phyloP scores from a whole-genome alignment of 1,140 invertebrate genomes.

The Caenorhabditis elegans region DNA sequence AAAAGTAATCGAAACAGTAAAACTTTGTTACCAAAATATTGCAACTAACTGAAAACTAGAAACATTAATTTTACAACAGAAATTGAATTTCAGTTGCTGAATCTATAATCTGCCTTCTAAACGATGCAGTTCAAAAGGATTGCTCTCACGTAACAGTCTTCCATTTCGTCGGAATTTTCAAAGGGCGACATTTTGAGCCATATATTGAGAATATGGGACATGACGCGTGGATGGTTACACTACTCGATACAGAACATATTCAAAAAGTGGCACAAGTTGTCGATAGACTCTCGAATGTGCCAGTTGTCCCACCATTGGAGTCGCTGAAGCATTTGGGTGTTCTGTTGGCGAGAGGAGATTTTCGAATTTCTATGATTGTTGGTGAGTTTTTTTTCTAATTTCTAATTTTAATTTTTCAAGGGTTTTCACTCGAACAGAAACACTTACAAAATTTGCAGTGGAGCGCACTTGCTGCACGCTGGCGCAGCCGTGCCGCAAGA shows the following conservation, averaged over 20 bases:
- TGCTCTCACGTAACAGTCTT: slow-evolving; percentile 37
- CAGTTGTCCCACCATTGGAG: slow-evolving; percentile 48
- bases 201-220: slow-evolving; percentile 50
- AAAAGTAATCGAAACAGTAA: too few relatives aligned
- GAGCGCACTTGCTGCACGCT: too few relatives aligned
- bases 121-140: slow-evolving; percentile 33
- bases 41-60: too few relatives aligned
- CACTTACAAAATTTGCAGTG: too few relatives aligned
- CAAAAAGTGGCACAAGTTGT: slow-evolving; percentile 41
- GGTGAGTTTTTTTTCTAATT: slow-evolving; percentile 39
- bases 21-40: too few relatives aligned
- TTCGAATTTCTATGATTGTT: slow-evolving; percentile 21
- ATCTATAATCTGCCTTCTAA: slow-evolving; percentile 37
- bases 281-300: slow-evolving; percentile 40
- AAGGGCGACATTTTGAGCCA: slow-evolving; percentile 38
- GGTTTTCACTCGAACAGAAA: too few relatives aligned
- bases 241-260: slow-evolving; percentile 39
- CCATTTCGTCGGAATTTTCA: slow-evolving; percentile 48
- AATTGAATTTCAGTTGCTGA: slow-evolving; percentile 47
- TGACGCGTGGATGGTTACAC: slow-evolving; percentile 47
- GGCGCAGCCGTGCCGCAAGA: too few relatives aligned
- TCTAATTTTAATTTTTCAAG: too few relatives aligned
- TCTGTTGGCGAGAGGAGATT: slow-evolving; percentile 21
- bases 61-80: too few relatives aligned
- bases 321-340: slow-evolving; percentile 47